Evolutionary conservation across 2,888 invertebrate species (phyloP), one percentile per base, ranked within the genome.

Genomic region (Scelioninae gen. 2): DNA sequence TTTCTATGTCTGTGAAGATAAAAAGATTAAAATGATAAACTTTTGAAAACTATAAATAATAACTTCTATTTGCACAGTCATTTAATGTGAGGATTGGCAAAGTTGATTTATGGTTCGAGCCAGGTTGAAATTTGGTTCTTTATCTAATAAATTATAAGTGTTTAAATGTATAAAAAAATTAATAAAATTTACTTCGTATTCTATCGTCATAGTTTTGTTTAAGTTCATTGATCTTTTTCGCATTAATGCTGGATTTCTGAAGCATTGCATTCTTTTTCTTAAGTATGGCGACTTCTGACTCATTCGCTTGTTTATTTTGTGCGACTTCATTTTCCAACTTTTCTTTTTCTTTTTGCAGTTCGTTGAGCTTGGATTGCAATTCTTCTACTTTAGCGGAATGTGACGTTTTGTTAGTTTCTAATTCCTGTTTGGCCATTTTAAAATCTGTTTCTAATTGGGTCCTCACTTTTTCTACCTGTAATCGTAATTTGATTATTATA

Each of bases 231-330:
- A 92, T 88, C 79, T 90, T 90, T 83, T 91, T 92, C 22, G 88
- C 89, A 41, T 90, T 90, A 31, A 89, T 88, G 2, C 90, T 90
- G 5, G 90, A 89, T 60, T 90, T 89, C 84, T 92, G 91, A 13
- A 91, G 83, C 31, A 90, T 87, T 78, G 90, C 90, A 43, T 93
- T 87, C 87, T 95, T 95, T 10, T 91, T 90, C 81, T 92, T 93
- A 16, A 96, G 87, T 1, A 91, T 90, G 57, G 92, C 91, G 63
- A 96, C 88, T 86, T 94, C 94, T 2, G 90, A 87, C 82, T 95
- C 95, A 81, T 91, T 92, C 78, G 92, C 91, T 80, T 93, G 92
- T 69, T 92, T 88, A 80, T 96, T 94, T 81, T 91, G 92, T 73
- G 94, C 94, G 52, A 89, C 87, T 77, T 91, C 91, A 45, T 87